Evolutionary conservation across 2,113 vertebrate genomes (phyloP).

Genomic region (Centropristis striata): DNA sequence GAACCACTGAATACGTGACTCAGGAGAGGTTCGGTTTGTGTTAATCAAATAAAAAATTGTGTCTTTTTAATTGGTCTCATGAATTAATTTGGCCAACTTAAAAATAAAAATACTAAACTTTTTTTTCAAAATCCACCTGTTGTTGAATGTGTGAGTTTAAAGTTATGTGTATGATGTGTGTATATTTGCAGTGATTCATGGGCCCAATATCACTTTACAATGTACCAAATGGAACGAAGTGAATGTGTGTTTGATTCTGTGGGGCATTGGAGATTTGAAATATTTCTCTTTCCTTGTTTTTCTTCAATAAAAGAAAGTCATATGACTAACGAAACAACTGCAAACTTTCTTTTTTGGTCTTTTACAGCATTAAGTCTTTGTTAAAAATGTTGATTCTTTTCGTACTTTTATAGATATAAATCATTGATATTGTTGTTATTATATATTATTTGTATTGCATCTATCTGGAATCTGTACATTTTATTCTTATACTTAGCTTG

Average conservation of each 20-base stretch:
- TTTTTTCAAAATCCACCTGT: constrained; percentile 6
- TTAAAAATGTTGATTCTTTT: neutral
- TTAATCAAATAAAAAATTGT: neutral
- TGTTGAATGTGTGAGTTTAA: constrained; percentile 16
- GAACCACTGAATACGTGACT: neutral
- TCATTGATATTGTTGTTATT: no score
- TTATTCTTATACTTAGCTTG: neutral
- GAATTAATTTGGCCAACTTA: neutral
- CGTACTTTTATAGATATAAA: neutral
- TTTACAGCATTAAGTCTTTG: neutral
- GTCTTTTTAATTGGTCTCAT: neutral
- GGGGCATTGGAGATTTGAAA: constrained; percentile 6
- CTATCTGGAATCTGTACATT: neutral
- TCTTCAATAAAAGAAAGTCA: constrained; percentile 62
- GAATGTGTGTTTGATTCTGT: constrained; percentile 11
- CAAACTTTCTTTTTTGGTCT: neutral
- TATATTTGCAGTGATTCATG: constrained; percentile 66
- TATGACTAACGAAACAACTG: neutral
- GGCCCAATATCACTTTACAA: constrained; percentile 70
- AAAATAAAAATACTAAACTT: neutral
- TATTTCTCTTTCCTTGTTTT: constrained; percentile 29
- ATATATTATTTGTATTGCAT: no score
- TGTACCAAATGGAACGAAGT: constrained; percentile 49
- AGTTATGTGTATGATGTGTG: constrained; percentile 50
- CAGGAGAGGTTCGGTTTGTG: neutral